Conservation (phyloP, 1,140 invertebrate genomes). For the Steinernema feltiae region DNA sequence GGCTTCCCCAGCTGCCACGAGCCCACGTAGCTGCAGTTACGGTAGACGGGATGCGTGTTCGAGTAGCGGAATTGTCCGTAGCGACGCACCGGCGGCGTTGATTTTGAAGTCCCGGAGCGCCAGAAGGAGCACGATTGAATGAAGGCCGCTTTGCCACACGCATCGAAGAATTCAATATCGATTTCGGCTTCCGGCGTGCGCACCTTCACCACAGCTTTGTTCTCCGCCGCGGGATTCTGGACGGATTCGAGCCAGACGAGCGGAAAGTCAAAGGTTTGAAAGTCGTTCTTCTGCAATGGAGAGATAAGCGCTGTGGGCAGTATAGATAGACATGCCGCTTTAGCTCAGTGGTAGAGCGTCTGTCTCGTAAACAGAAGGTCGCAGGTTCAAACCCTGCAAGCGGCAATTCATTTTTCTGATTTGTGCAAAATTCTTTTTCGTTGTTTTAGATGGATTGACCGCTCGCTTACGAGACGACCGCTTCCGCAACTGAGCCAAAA, state of each 20-base stretch:
- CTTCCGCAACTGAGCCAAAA: too few species aligned
- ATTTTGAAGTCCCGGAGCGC: background rate
- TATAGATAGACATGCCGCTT: too few species aligned
- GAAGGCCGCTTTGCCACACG: background rate
- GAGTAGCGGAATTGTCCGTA: background rate
- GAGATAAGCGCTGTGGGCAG: too few species aligned
- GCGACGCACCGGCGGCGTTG: background rate
- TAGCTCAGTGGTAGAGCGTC: slow-evolving; percentile 9
- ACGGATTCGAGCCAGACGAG: background rate
- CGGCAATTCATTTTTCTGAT: background rate
- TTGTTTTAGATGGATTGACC: background rate
- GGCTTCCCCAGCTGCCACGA: background rate
- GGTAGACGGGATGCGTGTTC: background rate
- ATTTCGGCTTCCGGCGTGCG: background rate
- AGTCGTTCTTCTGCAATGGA: background rate
- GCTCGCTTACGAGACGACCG: too few species aligned
- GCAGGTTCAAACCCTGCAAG: slow-evolving; percentile 1
- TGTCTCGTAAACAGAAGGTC: slow-evolving; percentile 13
- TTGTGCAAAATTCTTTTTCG: background rate
- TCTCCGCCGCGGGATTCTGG: background rate
- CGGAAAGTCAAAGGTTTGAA: background rate
- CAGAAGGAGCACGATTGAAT: background rate
- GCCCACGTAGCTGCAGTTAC: background rate
- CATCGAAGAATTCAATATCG: background rate
- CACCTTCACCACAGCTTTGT: background rate